A percentile compares a stretch with the other conserved stretches of the same genome.
Evolutionary conservation across 2,888 invertebrate genomes (phyloP).

Genomic region (Caenorhabditis parvicauda): DNA sequence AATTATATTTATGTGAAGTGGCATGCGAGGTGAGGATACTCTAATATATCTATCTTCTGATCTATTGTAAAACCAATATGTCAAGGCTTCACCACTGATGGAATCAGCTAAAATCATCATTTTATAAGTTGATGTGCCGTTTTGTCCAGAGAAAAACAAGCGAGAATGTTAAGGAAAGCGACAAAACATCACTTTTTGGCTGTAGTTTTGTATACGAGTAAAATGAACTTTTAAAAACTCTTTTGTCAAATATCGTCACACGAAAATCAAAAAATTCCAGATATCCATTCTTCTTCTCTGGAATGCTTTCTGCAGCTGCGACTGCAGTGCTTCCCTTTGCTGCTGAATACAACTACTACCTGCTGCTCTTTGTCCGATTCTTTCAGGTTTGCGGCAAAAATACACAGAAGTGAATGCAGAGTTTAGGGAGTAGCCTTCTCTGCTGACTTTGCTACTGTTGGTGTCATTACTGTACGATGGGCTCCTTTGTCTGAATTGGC

Average conservation of each 20-base stretch:
- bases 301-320: slow-evolving; percentile 31
- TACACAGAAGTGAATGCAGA: too few relatives aligned
- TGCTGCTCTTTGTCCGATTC: slow-evolving; percentile 34
- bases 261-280: too few relatives aligned
- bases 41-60: background rate
- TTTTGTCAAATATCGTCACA: too few relatives aligned
- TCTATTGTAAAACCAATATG: too few relatives aligned
- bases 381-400: slow-evolving; percentile 32
- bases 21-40: slow-evolving; percentile 36
- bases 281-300: slow-evolving; percentile 38
- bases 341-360: slow-evolving; percentile 18
- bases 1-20: slow-evolving; percentile 44
- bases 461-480: slow-evolving; percentile 48
- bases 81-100: too few relatives aligned
- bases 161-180: too few relatives aligned
- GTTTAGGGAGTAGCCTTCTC: slow-evolving; percentile 39
- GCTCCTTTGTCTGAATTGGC: slow-evolving; percentile 50
- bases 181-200: too few relatives aligned
- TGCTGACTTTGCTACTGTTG: slow-evolving; percentile 50
- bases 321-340: slow-evolving; percentile 35
- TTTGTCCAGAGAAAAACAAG: too few relatives aligned
- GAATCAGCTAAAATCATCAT: slow-evolving; percentile 1
- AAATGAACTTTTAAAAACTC: too few relatives aligned
- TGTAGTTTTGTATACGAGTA: too few relatives aligned
- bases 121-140: too few relatives aligned